Conservation (phyloP, 1,140 invertebrate species). For the Phortica variegata region DNA sequence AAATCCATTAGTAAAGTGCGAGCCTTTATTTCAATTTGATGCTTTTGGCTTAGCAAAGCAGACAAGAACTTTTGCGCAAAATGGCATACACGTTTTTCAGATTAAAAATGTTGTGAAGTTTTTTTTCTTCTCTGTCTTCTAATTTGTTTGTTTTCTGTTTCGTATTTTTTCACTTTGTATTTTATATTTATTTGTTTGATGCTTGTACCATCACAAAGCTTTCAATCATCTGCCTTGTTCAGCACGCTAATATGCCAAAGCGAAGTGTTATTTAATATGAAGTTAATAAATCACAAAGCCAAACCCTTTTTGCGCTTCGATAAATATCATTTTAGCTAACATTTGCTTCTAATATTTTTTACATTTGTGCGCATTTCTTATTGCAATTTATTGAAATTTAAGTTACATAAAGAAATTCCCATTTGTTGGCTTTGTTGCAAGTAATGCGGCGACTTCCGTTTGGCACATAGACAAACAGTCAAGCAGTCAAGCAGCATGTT, state of each 20-base stretch:
- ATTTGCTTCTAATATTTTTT: too few relatives aligned
- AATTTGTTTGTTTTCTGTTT: not conserved
- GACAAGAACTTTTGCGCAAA: too few relatives aligned
- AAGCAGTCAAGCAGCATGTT: not conserved
- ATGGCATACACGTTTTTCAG: too few relatives aligned
- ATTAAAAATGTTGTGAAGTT: too few relatives aligned
- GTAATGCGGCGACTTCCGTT: slow-evolving; percentile 22
- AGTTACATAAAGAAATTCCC: too few relatives aligned
- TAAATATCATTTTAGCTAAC: too few relatives aligned
- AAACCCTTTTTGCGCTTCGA: too few relatives aligned
- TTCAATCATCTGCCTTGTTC: not conserved
- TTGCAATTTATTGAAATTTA: not conserved
- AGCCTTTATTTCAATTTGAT: too few relatives aligned
- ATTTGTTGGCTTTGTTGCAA: slow-evolving; percentile 11
- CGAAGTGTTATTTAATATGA: too few relatives aligned
- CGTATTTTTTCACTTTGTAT: not conserved
- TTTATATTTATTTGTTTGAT: not conserved
- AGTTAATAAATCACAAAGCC: slow-evolving; percentile 23
- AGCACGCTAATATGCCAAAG: too few relatives aligned
- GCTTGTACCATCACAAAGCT: not conserved
- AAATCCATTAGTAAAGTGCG: too few relatives aligned
- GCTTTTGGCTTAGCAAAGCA: too few relatives aligned
- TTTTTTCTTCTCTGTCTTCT: slow-evolving; percentile 12
- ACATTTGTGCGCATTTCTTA: not conserved
- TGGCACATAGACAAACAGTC: slow-evolving; percentile 13